phyloP scores from a whole-genome alignment of 2,888 invertebrate species.

The Leptarthrus brevirostris region DNA sequence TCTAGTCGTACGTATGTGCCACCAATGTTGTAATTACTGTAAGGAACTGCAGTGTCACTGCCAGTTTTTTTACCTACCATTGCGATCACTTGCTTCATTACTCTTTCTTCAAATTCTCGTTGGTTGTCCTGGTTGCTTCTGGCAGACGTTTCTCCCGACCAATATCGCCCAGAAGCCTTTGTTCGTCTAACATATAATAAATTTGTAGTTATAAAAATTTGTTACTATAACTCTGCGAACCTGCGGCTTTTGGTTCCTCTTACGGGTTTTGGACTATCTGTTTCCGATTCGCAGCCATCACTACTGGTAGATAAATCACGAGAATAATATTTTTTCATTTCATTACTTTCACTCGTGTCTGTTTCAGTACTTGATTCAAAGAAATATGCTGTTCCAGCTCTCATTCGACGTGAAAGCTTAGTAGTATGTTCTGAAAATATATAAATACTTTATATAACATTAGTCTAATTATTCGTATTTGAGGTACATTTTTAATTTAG shows the following conservation, averaged over 20 bases:
- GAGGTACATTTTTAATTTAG: too few species aligned
- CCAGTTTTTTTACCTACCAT: slow-evolving; percentile 64
- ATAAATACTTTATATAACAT: too few species aligned
- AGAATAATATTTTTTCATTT: slow-evolving; percentile 50
- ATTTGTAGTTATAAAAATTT: not conserved
- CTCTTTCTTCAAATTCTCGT: slow-evolving; percentile 83
- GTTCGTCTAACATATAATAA: slow-evolving; percentile 47
- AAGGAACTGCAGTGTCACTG: slow-evolving; percentile 58
- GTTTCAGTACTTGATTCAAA: slow-evolving; percentile 64
- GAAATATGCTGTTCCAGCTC: slow-evolving; percentile 54
- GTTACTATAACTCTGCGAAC: too few species aligned
- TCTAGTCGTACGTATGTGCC: slow-evolving; percentile 82
- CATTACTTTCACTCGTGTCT: slow-evolving; percentile 35
- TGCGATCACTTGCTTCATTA: slow-evolving; percentile 69
- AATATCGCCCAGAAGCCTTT: slow-evolving; percentile 70
- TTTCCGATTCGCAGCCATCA: slow-evolving; percentile 66
- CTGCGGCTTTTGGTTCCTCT: slow-evolving; percentile 48
- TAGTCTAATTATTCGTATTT: too few species aligned
- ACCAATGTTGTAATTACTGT: slow-evolving; percentile 66
- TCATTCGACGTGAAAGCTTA: slow-evolving; percentile 58
- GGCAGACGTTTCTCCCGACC: slow-evolving; percentile 81
- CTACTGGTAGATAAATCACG: slow-evolving; percentile 62
- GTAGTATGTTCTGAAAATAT: slow-evolving; percentile 32
- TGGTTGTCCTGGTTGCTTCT: slow-evolving; percentile 91
- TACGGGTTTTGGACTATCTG: slow-evolving; percentile 57